Conservation (phyloP, 30 jellyfish, hydroid and myxozoan species). For the Turritopsis dohrnii region DNA sequence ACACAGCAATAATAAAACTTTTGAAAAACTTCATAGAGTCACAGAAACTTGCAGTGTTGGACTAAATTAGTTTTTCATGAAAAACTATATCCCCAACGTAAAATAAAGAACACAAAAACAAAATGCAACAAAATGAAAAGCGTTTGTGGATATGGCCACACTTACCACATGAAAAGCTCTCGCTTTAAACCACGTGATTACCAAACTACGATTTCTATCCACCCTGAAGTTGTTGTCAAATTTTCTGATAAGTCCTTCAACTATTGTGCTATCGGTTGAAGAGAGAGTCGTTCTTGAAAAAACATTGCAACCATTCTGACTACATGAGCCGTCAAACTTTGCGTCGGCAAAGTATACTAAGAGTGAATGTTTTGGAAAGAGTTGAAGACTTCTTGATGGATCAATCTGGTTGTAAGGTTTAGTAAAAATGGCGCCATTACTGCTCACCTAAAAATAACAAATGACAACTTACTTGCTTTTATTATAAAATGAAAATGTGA, state of each 20-base stretch:
- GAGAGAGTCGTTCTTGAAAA: background rate
- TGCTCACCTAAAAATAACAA: background rate
- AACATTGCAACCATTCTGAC: background rate
- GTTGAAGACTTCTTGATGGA: background rate
- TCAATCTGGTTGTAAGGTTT: background rate
- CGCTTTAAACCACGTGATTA: background rate
- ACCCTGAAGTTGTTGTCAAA: background rate
- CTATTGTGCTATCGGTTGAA: background rate
- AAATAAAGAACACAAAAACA: background rate
- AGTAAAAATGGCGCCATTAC: constrained; percentile 10
- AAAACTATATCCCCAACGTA: background rate
- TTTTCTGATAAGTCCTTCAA: background rate
- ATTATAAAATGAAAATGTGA: background rate
- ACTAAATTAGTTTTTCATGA: too few species aligned
- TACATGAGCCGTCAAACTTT: background rate
- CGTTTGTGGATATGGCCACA: background rate
- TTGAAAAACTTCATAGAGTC: too few species aligned
- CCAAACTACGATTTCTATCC: background rate
- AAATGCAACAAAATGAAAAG: background rate
- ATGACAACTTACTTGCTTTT: background rate
- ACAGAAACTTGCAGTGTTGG: too few species aligned
- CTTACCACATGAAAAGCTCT: constrained; percentile 8
- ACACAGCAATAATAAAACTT: too few species aligned
- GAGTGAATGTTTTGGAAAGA: background rate
- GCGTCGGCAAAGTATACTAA: constrained; percentile 2